A percentile compares a stretch with the other conserved stretches of the same genome.
phyloP scores from a whole-genome alignment of 2,797 vertebrate genomes.

The Gymnoscopelus microlampas region DNA sequence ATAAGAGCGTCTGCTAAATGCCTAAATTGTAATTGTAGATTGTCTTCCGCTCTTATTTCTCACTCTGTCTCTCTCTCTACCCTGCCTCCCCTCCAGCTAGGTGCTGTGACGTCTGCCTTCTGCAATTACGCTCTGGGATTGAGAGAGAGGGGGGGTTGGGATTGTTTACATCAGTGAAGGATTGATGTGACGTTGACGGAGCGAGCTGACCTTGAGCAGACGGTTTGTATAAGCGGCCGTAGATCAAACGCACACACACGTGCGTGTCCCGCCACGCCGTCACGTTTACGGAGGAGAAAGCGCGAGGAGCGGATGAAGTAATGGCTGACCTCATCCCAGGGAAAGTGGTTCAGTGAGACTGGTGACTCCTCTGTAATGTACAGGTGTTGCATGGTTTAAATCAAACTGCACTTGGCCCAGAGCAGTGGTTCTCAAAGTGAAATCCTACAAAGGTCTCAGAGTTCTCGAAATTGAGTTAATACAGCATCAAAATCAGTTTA shows the following conservation, averaged over 20 bases:
- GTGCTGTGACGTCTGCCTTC: neutral
- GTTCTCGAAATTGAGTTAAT: too few species aligned
- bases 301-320: conserved; percentile 30
- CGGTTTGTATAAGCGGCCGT: conserved; percentile 36
- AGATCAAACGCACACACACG: conserved; percentile 33
- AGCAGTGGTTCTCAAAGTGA: too few species aligned
- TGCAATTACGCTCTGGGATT: conserved; percentile 52
- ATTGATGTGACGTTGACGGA: conserved; percentile 66
- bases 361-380: neutral
- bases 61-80: too few species aligned
- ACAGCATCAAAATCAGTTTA: too few species aligned
- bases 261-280: conserved; percentile 9
- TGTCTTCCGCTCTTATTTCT: too few species aligned
- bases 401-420: too few species aligned
- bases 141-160: conserved; percentile 13
- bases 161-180: conserved; percentile 66
- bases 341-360: conserved; percentile 1
- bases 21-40: too few species aligned
- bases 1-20: too few species aligned
- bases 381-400: too few species aligned
- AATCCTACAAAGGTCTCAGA: too few species aligned
- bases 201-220: conserved; percentile 56
- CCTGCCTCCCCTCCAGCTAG: too few species aligned
- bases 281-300: conserved; percentile 36
- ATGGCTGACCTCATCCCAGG: conserved; percentile 31